Base-by-base conservation (phyloP, 1,140 invertebrate genomes). In the Drosophila azteca region DNA sequence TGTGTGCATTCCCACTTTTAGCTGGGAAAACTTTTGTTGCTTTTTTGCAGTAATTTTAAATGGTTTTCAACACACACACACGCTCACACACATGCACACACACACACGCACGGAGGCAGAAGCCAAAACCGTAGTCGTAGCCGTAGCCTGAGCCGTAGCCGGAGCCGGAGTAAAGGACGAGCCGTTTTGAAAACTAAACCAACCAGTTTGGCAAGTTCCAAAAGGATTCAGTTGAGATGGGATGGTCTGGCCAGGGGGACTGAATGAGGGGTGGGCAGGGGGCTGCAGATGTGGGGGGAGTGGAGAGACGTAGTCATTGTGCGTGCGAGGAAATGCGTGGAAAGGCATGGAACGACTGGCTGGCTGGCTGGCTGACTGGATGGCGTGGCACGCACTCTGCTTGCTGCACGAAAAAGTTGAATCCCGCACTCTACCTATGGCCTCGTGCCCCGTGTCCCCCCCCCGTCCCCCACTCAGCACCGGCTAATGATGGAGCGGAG, bases 1-100 rank as follows among this genome's bases (percentile, higher is more conserved):
- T 3, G 8, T 35, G 35, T 39, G 35, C 35, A 39, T 50, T 35
- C 29, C 44, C 44, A 46, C 68, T 55, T 59, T 43, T 44, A 69
- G 58, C 68, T 71, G 17, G 35, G 59, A 76, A 62, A 76, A 70
- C 77, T 84, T 84, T 80, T 80, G 81, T 77, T 80, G 77, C 72
- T 72, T 85, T 84, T 84, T 77, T 85, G 58, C 81, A 66, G 81
- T 66, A 84, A 84, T 84, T 84, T 85, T 85, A 77, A 80, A 81
- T 85, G 81, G 71, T 79, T 83, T 83, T 83, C 62, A 70, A 83
- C 62, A 62, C 70, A 50, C 46, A 53, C 45, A 49, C 48, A 62
- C 70, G 46, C 46, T 49, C 45, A 49, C 48, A 35, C 45, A 35
- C 55, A 46, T 46, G 57, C 39, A 66, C 24, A 7, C n/a, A 13